These are phyloP conservation scores for Strongylocentrotus purpuratus DNA, from an alignment of 35 echinoderm and acorn worm genomes.

Conservation along the genomic window DNA sequence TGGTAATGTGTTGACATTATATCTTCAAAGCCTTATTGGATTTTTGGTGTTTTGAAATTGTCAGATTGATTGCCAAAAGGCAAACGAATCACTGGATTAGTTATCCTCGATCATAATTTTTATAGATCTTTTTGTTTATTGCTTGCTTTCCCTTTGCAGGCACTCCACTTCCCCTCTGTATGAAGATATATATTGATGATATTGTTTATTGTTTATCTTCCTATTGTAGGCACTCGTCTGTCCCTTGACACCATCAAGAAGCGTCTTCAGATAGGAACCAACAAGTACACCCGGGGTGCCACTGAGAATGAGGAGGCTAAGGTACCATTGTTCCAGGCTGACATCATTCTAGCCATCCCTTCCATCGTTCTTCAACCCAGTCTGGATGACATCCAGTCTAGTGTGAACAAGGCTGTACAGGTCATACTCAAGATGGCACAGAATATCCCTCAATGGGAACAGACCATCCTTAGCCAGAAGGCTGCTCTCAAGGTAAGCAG, in stretches of 20 bases:
- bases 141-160: too few relatives aligned
- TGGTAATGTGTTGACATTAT: too few relatives aligned
- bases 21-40: too few relatives aligned
- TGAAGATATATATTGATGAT: too few relatives aligned
- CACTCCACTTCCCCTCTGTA: too few relatives aligned
- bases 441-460: constrained; percentile 94
- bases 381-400: constrained; percentile 89
- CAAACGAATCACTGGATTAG: too few relatives aligned
- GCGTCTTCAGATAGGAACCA: constrained; percentile 80
- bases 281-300: constrained; percentile 84
- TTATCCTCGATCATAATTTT: too few relatives aligned
- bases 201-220: too few relatives aligned
- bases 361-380: constrained; percentile 84
- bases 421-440: constrained; percentile 96
- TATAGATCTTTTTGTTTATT: too few relatives aligned
- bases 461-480: constrained; percentile 88
- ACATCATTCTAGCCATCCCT: constrained; percentile 89
- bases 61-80: too few relatives aligned
- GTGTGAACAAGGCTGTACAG: constrained; percentile 87
- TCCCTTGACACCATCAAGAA: constrained; percentile 98
- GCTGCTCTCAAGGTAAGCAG: constrained; percentile 80
- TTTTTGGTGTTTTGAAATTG: too few relatives aligned
- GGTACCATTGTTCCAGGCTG: constrained; percentile 86
- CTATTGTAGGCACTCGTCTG: constrained; percentile 80
- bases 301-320: constrained; percentile 78